These are phyloP conservation scores for Gryon sp. DNA, from an alignment of 1,140 invertebrate species.

Conservation along the genomic window DNA sequence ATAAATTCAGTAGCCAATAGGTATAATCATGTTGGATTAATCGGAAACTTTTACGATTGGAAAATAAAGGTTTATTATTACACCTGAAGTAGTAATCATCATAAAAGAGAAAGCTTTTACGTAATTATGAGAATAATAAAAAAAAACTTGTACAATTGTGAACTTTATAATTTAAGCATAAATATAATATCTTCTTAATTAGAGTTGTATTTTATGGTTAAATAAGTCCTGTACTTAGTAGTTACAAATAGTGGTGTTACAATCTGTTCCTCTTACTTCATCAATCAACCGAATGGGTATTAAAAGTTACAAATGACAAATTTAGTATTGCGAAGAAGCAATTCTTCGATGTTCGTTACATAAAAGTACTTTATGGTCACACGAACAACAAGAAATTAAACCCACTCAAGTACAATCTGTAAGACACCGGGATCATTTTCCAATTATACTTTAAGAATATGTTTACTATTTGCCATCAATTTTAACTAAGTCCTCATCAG, in stretches of 20 bases:
- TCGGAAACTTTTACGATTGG: too few relatives aligned
- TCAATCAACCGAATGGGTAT: slow-evolving; percentile 34
- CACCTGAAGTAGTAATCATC: too few relatives aligned
- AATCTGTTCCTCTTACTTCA: slow-evolving; percentile 5
- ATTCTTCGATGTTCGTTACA: too few relatives aligned
- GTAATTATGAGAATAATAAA: too few relatives aligned
- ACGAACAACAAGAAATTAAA: slow-evolving; percentile 21
- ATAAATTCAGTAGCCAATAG: too few relatives aligned
- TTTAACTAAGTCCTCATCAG: slow-evolving; percentile 14
- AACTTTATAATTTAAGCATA: too few relatives aligned
- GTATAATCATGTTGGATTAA: too few relatives aligned
- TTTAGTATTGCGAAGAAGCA: slow-evolving; percentile 33
- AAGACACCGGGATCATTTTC: slow-evolving; percentile 20
- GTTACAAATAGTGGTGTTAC: slow-evolving; percentile 8
- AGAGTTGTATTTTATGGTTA: background rate
- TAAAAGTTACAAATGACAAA: slow-evolving; percentile 34
- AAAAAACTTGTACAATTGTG: too few relatives aligned
- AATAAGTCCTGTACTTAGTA: slow-evolving; percentile 8
- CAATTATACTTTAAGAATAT: slow-evolving; percentile 27
- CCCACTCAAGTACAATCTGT: slow-evolving; percentile 11
- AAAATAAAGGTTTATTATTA: too few relatives aligned
- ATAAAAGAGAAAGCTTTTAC: too few relatives aligned
- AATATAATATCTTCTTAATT: too few relatives aligned
- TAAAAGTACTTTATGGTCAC: too few relatives aligned
- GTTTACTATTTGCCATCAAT: slow-evolving; percentile 25